Conservation (phyloP, 2,113 vertebrate genomes). For the Melanotaenia duboulayi region DNA sequence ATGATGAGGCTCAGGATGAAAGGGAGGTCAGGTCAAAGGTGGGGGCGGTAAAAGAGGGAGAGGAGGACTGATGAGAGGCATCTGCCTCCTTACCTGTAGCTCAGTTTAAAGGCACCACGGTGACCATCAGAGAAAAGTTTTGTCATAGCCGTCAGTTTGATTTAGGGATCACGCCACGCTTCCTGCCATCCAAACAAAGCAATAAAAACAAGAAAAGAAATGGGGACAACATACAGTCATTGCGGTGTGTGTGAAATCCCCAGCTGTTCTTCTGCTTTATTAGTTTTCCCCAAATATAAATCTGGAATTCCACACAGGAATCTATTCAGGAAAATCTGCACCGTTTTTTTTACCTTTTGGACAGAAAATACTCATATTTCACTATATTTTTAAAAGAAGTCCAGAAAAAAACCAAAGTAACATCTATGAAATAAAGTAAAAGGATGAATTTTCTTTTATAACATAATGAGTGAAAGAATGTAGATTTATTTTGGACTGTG, state of each 20-base stretch:
- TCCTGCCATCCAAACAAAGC: constrained; percentile 1
- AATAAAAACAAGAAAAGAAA: neutral
- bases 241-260: neutral
- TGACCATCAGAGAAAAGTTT: constrained; percentile 13
- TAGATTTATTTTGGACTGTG: neutral
- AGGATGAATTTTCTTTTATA: neutral
- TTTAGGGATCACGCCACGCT: neutral
- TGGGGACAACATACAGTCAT: neutral
- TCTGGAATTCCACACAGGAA: constrained; percentile 9
- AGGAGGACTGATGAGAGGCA: constrained; percentile 1
- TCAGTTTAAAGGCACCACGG: neutral
- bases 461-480: neutral
- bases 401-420: too few relatives aligned
- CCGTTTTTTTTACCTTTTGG: neutral
- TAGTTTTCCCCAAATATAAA: constrained; percentile 24
- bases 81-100: neutral
- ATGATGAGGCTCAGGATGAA: neutral
- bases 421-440: too few relatives aligned
- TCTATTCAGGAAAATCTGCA: neutral
- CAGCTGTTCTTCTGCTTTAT: constrained; percentile 10
- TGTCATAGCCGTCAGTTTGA: neutral
- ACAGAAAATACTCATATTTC: constrained; percentile 12
- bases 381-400: too few relatives aligned
- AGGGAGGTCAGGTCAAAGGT: constrained; percentile 38
- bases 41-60: constrained; percentile 13